phyloP scores from a whole-genome alignment of 2,113 vertebrate genomes.

The Alaudala cheleensis region DNA sequence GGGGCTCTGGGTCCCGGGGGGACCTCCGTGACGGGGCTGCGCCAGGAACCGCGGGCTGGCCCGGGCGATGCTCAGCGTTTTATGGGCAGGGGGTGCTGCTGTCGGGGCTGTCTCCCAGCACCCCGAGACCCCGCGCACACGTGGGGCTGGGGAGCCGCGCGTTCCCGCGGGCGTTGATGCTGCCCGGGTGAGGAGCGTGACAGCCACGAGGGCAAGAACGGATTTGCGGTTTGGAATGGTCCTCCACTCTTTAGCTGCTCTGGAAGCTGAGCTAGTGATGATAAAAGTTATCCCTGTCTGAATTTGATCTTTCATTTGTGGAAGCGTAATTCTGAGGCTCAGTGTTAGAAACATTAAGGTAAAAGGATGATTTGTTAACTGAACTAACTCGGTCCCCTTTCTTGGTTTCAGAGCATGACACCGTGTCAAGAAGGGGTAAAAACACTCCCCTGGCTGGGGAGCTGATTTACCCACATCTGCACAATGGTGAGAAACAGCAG shows the following conservation, averaged over 20 bases:
- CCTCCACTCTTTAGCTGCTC: not conserved
- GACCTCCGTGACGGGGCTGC: not conserved
- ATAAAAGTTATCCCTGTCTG: constrained; percentile 75
- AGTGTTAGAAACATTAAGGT: not conserved
- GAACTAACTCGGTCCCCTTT: not conserved
- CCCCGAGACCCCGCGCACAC: not conserved
- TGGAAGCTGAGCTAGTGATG: constrained; percentile 63
- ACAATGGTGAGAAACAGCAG: not conserved
- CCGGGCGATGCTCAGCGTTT: not conserved
- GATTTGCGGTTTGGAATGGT: accelerated
- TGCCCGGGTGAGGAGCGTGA: accelerated
- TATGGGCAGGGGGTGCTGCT: accelerated
- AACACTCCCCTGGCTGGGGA: not conserved
- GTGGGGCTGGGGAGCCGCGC: accelerated
- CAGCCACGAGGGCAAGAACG: accelerated
- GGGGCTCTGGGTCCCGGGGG: not conserved
- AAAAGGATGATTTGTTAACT: accelerated
- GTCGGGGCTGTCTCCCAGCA: not conserved
- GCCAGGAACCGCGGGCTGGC: not conserved
- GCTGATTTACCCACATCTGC: not conserved
- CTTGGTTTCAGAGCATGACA: not conserved
- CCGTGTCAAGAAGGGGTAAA: accelerated
- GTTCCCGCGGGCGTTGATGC: not conserved
- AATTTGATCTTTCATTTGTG: constrained; percentile 29
- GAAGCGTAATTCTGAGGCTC: constrained; percentile 68